Evolutionary conservation across 1,140 invertebrate genomes (phyloP).

Genomic region (Pentalonia nigronervosa): DNA sequence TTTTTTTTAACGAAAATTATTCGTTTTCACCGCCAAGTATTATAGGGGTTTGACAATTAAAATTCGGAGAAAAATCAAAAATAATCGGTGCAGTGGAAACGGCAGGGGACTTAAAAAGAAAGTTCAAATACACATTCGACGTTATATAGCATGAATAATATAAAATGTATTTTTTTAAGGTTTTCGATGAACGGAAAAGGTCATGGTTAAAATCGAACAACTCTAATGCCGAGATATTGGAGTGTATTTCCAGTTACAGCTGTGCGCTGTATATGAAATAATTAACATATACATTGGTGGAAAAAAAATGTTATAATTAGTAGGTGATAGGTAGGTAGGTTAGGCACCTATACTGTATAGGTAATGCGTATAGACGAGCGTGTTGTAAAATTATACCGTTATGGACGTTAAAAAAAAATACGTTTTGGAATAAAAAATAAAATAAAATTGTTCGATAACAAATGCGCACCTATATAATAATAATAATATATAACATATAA

Average conservation of each 20-base stretch:
- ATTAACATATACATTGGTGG: background rate
- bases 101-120: background rate
- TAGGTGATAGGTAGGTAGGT: background rate
- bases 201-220: background rate
- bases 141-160: background rate
- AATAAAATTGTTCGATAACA: background rate
- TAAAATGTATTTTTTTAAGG: background rate
- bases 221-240: background rate
- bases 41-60: background rate
- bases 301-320: constrained; percentile 12
- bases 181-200: background rate
- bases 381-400: constrained; percentile 22
- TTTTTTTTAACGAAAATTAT: background rate
- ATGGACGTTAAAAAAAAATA: background rate
- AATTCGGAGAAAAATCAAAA: background rate
- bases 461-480: background rate
- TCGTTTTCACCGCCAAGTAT: background rate
- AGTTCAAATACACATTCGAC: background rate
- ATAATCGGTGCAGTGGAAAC: background rate
- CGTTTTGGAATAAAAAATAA: background rate
- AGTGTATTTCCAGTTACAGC: background rate
- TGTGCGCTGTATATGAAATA: background rate
- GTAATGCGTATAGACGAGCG: background rate
- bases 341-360: background rate
- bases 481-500: background rate